These are phyloP conservation scores for Cryptoblepharus egeriae DNA, from an alignment of 2,797 vertebrate species.

Conservation along the genomic window DNA sequence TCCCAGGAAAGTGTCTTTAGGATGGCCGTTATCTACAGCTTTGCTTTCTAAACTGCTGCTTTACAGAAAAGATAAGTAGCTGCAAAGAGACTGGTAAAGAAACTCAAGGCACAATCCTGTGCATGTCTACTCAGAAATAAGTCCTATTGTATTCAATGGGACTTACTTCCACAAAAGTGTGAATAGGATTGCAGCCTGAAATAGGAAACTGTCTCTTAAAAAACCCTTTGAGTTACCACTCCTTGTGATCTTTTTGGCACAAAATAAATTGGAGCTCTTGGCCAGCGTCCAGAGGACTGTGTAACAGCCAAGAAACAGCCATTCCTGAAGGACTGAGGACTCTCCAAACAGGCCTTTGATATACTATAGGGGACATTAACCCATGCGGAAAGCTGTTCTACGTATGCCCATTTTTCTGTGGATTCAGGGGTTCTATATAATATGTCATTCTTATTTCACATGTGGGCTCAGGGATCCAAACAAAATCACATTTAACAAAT, in stretches of 20 bases:
- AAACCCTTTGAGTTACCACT: neutral
- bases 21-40: neutral
- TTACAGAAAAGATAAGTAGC: neutral
- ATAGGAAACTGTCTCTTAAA: neutral
- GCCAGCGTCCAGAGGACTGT: neutral
- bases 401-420: neutral
- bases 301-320: neutral
- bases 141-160: too few species aligned
- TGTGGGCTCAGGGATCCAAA: neutral
- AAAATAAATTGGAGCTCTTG: neutral
- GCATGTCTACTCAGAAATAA: too few species aligned
- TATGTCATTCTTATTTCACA: neutral
- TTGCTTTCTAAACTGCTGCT: neutral
- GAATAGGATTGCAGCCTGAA: too few species aligned
- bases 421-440: neutral
- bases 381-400: neutral
- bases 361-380: neutral
- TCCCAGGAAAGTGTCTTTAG: too few species aligned
- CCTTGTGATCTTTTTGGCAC: conserved; percentile 3
- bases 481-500: neutral
- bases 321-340: neutral
- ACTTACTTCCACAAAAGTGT: too few species aligned
- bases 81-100: neutral
- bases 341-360: neutral
- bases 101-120: too few species aligned